Evolutionary conservation across 2,888 invertebrate species (phyloP), one percentile per base, ranked within the genome.

Genomic region (Melipona beecheii): DNA sequence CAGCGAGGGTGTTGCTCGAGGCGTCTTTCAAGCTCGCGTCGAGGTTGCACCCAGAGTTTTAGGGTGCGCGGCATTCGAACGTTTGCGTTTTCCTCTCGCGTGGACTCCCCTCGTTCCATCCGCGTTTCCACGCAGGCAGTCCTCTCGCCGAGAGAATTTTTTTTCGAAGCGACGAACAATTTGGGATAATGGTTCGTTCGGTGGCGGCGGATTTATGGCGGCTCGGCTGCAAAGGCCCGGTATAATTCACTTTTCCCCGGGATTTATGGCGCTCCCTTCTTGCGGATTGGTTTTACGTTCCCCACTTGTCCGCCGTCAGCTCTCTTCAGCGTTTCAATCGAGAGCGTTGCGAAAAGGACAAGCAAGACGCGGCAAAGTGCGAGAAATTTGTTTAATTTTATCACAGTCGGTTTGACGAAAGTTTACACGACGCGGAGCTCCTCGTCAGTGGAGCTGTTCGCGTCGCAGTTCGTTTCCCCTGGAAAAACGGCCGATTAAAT

Each of bases 1-100:
- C 84, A 56, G 56, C 58, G 49, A 75, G 79, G 72, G 75, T 81
- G 66, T 81, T 75, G 73, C 70, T 78, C 36, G 24, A 73, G 72
- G 70, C 83, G 73, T 52, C 72, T 84, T 66, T 58, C 65, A 52
- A 65, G 68, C 74, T 69, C 71, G 24, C 69, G 27, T 27, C 27
- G 27, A 65, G 81, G 65, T 78, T 71, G 66, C 69, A 65, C 43
- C 43, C 84, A 9, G 52, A 31, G n/a, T 60, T 74, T 64, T 4
- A 19, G 49, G 11, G 11, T 19, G 36, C 58, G 17, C n/a, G 81
- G 52, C 50, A 80, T 68, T 49, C 60, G 56, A 62, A 81, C 73
- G 62, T 81, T 81, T 64, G 54, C 68, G 72, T 81, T 73, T 68
- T 71, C 56, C 52, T 60, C 21, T 17, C 78, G 43, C 43, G 0